Percentiles rank a stretch among this genome's conserved stretches.
Evolutionary conservation across 2,797 vertebrate genomes (phyloP).

Genomic region (Tragopan temminckii): DNA sequence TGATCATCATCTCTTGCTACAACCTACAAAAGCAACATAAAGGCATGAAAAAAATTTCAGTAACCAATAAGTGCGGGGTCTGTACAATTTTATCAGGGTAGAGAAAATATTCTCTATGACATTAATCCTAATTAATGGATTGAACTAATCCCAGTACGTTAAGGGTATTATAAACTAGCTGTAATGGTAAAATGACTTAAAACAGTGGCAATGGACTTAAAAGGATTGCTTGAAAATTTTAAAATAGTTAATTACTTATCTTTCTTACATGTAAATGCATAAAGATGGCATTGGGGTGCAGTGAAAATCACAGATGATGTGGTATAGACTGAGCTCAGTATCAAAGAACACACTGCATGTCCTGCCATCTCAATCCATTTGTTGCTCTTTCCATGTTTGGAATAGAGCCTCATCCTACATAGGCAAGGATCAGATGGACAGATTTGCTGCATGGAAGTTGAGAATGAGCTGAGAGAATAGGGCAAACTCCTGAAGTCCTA

Average conservation of each 20-base stretch:
- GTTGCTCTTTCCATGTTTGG: not conserved
- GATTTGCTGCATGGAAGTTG: not conserved
- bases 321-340: not conserved
- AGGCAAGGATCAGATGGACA: not conserved
- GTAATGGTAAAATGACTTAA: not conserved
- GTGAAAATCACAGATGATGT: not conserved
- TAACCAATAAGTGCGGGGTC: not conserved
- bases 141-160: not conserved
- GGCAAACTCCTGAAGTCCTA: not conserved
- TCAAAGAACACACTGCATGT: not conserved
- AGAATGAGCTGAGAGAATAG: not conserved
- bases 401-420: not conserved
- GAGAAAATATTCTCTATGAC: not conserved
- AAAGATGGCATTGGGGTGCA: not conserved
- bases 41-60: not conserved
- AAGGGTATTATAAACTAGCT: not conserved
- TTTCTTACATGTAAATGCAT: not conserved
- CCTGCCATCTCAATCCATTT: not conserved
- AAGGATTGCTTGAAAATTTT: not conserved
- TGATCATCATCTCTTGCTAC: constrained; percentile 94
- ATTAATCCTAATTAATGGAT: fast-evolving
- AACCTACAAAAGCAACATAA: constrained; percentile 82
- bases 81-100: not conserved
- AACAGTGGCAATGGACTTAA: not conserved
- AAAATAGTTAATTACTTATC: not conserved